Evolutionary conservation across 30 jellyfish, hydroid and myxozoan genomes (phyloP), one percentile per base, ranked within the genome.

Genomic region (Aurelia sp.): DNA sequence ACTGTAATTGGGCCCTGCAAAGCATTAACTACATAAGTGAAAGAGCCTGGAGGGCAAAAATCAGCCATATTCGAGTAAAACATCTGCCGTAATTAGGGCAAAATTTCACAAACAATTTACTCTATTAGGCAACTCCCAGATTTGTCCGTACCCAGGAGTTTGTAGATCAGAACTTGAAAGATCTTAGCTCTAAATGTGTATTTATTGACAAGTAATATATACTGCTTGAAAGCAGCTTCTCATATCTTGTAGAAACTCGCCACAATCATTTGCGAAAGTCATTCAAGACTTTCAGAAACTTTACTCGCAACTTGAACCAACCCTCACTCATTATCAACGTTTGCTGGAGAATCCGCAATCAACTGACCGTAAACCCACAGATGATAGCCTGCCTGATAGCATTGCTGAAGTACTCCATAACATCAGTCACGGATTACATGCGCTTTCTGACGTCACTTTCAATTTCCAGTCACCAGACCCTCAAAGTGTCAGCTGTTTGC

Each of bases 401-500:
- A 72, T 95, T 4, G 97, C 99, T 4, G 99, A 95, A 60, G 78
- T 95, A 10, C 85, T 95, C 50, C 99, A 95, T 78, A 91, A 78
- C 85, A 44, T 95, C 76, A 89, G 97, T 72, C 99, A 95, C 63
- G 88, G 92, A 9, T 68, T 95, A 33, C 99, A 95, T 86, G 97
- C 99, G 19, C 44, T 95, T 80, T 95, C 99, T 20, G 99, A 95
- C 90, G 86, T 95, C 72, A 80, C 97, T 6, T 77, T 89, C 84
- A 95, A 95, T 68, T 85, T 88, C 91, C 95, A 89, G 35, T 78
- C 97, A 5, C 97, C 99, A 53, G 90, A 86, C 74, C 99, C 99
- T 4, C 96, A 76, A 66, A 33, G 85, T 8, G 84, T 95, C 60
- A 63, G 86, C 55, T 84, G 97, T 55, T 88, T 80, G 67, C 99